phyloP scores from a whole-genome alignment of 2,888 invertebrate genomes.

The Litoditis marina region DNA sequence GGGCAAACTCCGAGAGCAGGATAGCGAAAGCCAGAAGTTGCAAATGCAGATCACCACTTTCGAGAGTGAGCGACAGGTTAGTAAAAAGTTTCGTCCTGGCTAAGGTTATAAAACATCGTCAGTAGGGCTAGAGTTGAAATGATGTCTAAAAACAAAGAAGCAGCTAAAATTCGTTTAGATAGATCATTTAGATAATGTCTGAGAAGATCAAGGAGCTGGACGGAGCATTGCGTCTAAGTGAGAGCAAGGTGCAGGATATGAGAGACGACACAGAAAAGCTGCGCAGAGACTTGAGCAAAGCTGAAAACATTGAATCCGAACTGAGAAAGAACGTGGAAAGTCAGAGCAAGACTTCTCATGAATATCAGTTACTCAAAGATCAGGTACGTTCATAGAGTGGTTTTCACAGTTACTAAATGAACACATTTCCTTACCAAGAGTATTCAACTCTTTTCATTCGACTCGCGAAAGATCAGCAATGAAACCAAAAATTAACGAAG shows the following conservation, averaged over 20 bases:
- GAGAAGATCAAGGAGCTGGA: slow-evolving; percentile 59
- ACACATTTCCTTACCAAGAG: too few relatives aligned
- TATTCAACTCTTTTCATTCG: too few relatives aligned
- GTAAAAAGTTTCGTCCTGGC: too few relatives aligned
- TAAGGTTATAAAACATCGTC: too few relatives aligned
- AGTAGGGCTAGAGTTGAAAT: too few relatives aligned
- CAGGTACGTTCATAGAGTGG: slow-evolving; percentile 36
- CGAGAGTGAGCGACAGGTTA: slow-evolving; percentile 53
- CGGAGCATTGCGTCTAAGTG: slow-evolving; percentile 52
- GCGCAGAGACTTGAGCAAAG: slow-evolving; percentile 51
- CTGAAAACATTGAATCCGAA: slow-evolving; percentile 55
- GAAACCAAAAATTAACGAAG: background rate
- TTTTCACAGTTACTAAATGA: too few relatives aligned
- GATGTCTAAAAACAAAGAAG: background rate
- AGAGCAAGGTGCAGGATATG: slow-evolving; percentile 53
- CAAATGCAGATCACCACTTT: slow-evolving; percentile 50
- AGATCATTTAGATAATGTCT: slow-evolving; percentile 31
- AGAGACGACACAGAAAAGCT: slow-evolving; percentile 55
- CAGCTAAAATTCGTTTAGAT: too few relatives aligned
- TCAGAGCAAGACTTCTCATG: slow-evolving; percentile 48
- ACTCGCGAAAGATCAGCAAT: too few relatives aligned
- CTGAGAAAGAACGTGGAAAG: slow-evolving; percentile 50
- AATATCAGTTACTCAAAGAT: slow-evolving; percentile 49
- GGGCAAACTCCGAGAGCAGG: slow-evolving; percentile 54
- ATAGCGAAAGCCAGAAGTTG: slow-evolving; percentile 51